Percentiles rank a stretch among this genome's conserved stretches.
phyloP scores from a whole-genome alignment of 2,113 vertebrate genomes.

The Elanus axillaris region DNA sequence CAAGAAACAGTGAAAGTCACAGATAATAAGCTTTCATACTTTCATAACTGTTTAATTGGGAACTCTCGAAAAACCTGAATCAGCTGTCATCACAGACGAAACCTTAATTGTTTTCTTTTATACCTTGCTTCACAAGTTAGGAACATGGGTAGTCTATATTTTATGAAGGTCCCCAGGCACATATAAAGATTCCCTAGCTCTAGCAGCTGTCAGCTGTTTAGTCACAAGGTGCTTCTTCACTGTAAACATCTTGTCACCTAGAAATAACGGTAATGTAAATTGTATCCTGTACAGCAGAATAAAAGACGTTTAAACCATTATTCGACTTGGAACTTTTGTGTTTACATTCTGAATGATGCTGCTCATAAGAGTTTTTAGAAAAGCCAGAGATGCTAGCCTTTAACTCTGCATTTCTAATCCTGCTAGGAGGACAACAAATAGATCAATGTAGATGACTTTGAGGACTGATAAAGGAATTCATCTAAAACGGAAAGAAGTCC shows the following conservation, averaged over 20 bases:
- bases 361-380: background rate
- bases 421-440: background rate
- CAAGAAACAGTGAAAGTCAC: background rate
- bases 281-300: background rate
- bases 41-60: slow-evolving; percentile 21
- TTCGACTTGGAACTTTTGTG: background rate
- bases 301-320: background rate
- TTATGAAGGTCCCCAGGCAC: slow-evolving; percentile 39
- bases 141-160: slow-evolving; percentile 36
- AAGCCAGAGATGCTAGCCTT: background rate
- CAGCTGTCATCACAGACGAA: slow-evolving; percentile 10
- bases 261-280: slow-evolving; percentile 45
- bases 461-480: background rate
- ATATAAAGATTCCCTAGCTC: slow-evolving; percentile 50
- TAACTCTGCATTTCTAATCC: background rate
- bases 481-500: background rate
- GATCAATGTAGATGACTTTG: background rate
- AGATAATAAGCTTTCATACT: background rate
- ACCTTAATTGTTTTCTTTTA: slow-evolving; percentile 49
- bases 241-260: slow-evolving; percentile 45
- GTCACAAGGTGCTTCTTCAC: slow-evolving; percentile 49
- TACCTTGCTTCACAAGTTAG: slow-evolving; percentile 53
- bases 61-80: slow-evolving; percentile 31
- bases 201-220: slow-evolving; percentile 71
- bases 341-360: background rate